A percentile compares a stretch with the other conserved stretches of the same genome.
Evolutionary conservation across 2,113 vertebrate genomes (phyloP).

Genomic region (Pachycephala philippinensis): DNA sequence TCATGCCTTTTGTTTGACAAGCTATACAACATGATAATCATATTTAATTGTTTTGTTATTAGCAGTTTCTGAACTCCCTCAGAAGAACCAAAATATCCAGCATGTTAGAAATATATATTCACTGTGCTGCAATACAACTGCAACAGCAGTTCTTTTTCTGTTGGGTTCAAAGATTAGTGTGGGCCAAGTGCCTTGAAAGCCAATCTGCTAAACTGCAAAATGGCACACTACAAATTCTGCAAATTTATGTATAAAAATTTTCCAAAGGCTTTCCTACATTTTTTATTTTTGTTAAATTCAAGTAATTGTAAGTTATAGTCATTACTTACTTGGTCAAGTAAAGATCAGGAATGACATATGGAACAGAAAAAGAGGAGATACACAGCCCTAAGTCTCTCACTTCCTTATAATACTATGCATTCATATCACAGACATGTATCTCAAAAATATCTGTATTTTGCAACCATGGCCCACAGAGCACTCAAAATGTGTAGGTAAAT

Average conservation of each 20-base stretch:
- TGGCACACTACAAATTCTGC: not conserved
- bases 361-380: not conserved
- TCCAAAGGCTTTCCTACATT: not conserved
- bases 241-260: not conserved
- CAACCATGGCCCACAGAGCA: not conserved
- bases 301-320: not conserved
- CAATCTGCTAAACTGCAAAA: constrained; percentile 11
- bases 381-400: not conserved
- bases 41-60: not conserved
- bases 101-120: not conserved
- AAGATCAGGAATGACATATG: not conserved
- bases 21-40: not conserved
- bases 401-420: not conserved
- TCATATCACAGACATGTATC: not conserved
- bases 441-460: not conserved
- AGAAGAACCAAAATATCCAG: not conserved
- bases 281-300: not conserved
- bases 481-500: not conserved
- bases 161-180: constrained; percentile 15
- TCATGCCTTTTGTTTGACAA: not conserved
- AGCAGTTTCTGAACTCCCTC: not conserved
- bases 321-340: not conserved
- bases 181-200: not conserved
- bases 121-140: not conserved
- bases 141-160: not conserved